Base-by-base conservation (phyloP, 1,140 invertebrate genomes). In the Pteromalus puparum region DNA sequence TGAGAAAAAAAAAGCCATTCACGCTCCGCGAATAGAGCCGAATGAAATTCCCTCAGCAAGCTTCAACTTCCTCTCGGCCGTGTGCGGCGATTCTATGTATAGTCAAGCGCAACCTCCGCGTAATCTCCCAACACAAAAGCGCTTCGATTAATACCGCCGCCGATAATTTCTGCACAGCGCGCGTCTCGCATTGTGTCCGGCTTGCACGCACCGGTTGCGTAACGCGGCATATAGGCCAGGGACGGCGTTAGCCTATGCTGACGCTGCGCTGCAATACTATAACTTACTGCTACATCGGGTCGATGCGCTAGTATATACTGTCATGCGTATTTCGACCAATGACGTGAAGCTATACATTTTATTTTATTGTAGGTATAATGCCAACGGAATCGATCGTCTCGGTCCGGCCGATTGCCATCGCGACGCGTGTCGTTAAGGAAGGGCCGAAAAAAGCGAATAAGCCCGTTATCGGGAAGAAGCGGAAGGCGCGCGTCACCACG, bases 401-500 rank as follows among this genome's bases (percentile, higher is more conserved):
- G n/a, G n/a, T n/a, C n/a, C 5, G 34, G 34, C 34, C 5, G 38
- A 38, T 38, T 5, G 38, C 38, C 38, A 38, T 38, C 38, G 38
- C 9, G 38, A 38, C 38, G 38, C 38, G 7, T 9, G 2, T 18
- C 13, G 46, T 53, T 53, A 18, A 38, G 15, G 9, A 72, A 81
- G 26, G n/a, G 38, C 15, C 18, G 12, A 68, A 24, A 26, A 24
- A 68, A 42, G 38, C 38, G 38, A 9, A 61, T 67, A n/a, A 38
- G 24, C 3, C 42, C 68, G 79, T 73, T 53, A 74, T 74, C 68
- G 68, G 53, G 1, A n/a, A 12, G n/a, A 28, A 24, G 2, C 61
- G 61, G 61, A 80, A 72, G 46, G 79, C 38, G 42, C 77, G 61
- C 77, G 61, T 79, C n/a, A 30, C 77, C 61, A 79, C 61, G 5